Evolutionary conservation across 2,888 invertebrate genomes (phyloP).

Genomic region (Lasioglossum oenotherae): DNA sequence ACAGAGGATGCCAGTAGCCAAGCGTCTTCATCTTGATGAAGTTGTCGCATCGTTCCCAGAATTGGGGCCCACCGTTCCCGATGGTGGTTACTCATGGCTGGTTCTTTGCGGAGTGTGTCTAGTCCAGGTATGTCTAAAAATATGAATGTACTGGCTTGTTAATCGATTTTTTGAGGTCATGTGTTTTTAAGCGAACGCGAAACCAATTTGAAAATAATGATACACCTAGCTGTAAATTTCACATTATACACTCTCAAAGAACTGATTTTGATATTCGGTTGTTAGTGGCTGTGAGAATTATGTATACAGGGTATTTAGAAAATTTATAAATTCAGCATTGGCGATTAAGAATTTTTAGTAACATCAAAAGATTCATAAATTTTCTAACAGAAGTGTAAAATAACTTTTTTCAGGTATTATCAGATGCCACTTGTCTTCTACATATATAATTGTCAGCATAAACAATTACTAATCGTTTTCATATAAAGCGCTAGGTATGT

Average conservation of each 20-base stretch:
- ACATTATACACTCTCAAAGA: background rate
- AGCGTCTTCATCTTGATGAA: constrained; percentile 85
- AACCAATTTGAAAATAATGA: background rate
- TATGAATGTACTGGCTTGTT: background rate
- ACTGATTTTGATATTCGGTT: background rate
- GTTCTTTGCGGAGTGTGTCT: constrained; percentile 87
- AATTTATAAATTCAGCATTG: background rate
- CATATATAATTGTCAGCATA: background rate
- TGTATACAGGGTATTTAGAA: constrained; percentile 58
- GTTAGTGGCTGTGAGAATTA: background rate
- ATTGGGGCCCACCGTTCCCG: constrained; percentile 88
- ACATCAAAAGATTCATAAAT: background rate
- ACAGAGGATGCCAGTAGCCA: constrained; percentile 71
- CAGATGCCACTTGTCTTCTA: background rate
- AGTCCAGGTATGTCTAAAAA: constrained; percentile 85
- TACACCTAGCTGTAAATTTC: background rate
- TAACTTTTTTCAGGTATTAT: constrained; percentile 54
- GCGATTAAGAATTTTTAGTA: background rate
- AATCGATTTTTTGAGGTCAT: background rate
- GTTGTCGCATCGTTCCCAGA: constrained; percentile 88
- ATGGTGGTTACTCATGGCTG: constrained; percentile 89
- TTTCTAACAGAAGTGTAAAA: constrained; percentile 9
- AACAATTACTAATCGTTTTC: constrained; percentile 15
- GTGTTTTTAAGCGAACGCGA: background rate
- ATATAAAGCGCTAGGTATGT: constrained; percentile 41